Conservation (phyloP, 2,888 invertebrate genomes). For the Patella depressa region DNA sequence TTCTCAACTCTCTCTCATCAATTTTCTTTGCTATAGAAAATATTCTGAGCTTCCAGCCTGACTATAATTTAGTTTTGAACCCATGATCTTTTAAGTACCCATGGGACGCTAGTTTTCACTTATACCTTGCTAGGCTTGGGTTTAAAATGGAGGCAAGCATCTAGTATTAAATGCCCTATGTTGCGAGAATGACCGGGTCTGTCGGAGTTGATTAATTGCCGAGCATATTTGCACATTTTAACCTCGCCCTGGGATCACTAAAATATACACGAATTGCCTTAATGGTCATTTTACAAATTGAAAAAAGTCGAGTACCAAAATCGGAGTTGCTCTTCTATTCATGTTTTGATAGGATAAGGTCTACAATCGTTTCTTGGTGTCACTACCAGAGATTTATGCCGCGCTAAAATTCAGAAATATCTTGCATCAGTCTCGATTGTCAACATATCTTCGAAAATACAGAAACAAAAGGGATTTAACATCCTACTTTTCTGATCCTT, state of each 20-base stretch:
- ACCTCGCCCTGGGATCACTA: constrained; percentile 9
- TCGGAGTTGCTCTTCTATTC: too few relatives aligned
- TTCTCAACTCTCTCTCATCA: constrained; percentile 5
- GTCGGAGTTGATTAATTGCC: constrained; percentile 32
- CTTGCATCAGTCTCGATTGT: too few relatives aligned
- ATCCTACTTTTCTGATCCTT: too few relatives aligned
- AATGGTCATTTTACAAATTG: constrained; percentile 7
- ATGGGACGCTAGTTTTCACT: not conserved
- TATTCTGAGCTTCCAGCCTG: constrained; percentile 1
- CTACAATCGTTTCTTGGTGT: too few relatives aligned
- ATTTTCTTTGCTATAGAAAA: constrained; percentile 9
- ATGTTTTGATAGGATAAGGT: too few relatives aligned
- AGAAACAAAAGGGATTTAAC: too few relatives aligned
- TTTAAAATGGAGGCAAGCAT: constrained; percentile 5
- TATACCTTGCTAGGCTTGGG: not conserved
- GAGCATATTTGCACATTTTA: constrained; percentile 21
- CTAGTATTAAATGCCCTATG: constrained; percentile 3
- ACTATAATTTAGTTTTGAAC: constrained; percentile 1
- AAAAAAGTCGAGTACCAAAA: not conserved
- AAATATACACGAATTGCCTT: constrained; percentile 8
- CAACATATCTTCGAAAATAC: too few relatives aligned
- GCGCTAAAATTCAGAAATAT: too few relatives aligned
- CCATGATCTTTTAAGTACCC: constrained; percentile 1
- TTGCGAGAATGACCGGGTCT: constrained; percentile 2
- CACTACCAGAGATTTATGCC: too few relatives aligned